Evolutionary conservation across 1,140 invertebrate genomes (phyloP), one percentile per base, ranked within the genome.

Genomic region (Drosophila busckii): DNA sequence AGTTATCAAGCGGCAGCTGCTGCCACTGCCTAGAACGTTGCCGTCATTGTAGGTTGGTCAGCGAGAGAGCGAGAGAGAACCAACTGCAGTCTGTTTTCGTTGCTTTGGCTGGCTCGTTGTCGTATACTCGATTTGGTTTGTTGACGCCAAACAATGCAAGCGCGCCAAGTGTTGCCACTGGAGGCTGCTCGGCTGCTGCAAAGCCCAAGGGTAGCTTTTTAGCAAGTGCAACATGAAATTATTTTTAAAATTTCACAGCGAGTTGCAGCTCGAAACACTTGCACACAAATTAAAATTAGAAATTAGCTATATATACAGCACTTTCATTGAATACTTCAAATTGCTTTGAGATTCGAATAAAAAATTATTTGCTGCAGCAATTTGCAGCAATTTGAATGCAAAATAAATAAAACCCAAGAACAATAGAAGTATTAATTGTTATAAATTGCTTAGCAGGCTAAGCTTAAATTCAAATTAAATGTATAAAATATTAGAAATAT

Each of bases 81-180:
- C 53, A 31, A 49, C 26, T 52, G 34, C 10, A 9, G 5, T 40
- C n/a, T 42, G 17, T 25, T 34, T 2, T 44, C 26, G 22, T 34
- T 35, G 38, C 22, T 7, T 31, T 20, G 12, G 12, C 5, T 22
- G 23, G 3, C 16, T 40, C n/a, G 34, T 32, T 60, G 50, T 75
- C 52, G 56, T 73, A 55, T 70, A 70, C 60, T 65, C 71, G 56
- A 80, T 71, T 76, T 78, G 73, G 71, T 65, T 71, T 54, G 73
- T 62, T 78, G 73, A 80, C 71, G 71, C 35, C 49, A 80, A 78
- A 67, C 53, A 80, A 80, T 63, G 68, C 49, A 67, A 58, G 45
- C 26, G 49, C 38, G 28, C 19, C 38, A 17, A 45, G 13, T 9
- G 10, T 5, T 4, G n/a, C 8, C 22, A 26, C 4, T 10, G 12